phyloP scores from a whole-genome alignment of 1,140 invertebrate genomes.

The Caenorhabditis latens region DNA sequence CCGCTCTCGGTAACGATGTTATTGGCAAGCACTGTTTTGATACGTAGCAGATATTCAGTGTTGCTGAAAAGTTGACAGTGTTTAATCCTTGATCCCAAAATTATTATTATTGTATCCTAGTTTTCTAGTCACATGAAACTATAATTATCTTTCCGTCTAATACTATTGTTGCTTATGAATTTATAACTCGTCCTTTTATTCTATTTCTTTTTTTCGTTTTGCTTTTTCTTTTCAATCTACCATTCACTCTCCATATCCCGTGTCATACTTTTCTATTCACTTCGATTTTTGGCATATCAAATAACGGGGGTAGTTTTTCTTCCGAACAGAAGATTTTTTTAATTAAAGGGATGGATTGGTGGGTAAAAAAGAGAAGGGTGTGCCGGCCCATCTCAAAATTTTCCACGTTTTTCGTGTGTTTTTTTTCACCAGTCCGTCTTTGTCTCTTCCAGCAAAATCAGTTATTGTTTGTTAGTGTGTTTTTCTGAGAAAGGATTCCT shows the following conservation, averaged over 20 bases:
- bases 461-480: neutral
- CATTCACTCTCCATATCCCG: no score
- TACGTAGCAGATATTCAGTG: constrained; percentile 75
- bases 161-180: neutral
- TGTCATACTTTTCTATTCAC: no score
- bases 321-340: neutral
- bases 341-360: neutral
- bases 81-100: no score
- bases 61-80: constrained; percentile 68
- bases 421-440: neutral
- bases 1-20: constrained; percentile 73
- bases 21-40: constrained; percentile 69
- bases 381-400: neutral
- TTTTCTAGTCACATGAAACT: no score
- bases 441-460: constrained; percentile 2
- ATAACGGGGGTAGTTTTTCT: neutral
- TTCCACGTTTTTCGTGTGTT: constrained; percentile 1
- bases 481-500: neutral
- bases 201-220: neutral
- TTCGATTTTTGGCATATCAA: no score
- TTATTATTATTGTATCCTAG: no score
- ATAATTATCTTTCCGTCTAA: no score
- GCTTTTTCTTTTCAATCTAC: neutral
- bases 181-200: neutral
- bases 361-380: no score